Evolutionary conservation across 2,113 vertebrate species (phyloP).

Genomic region (Bubo blakistoni): DNA sequence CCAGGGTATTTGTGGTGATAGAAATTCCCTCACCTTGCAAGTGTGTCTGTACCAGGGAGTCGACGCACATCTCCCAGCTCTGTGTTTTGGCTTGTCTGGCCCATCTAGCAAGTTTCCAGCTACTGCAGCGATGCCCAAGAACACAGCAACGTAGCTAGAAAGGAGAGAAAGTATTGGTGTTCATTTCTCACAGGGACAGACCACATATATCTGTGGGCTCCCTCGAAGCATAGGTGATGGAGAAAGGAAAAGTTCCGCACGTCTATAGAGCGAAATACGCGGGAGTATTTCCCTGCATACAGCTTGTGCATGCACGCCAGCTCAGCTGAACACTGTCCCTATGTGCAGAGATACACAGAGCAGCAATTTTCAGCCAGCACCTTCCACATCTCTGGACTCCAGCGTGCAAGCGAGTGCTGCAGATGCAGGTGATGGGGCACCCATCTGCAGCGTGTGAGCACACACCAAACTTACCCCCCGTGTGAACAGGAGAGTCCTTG

Average conservation of each 20-base stretch:
- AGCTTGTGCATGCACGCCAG: neutral
- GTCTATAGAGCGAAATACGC: neutral
- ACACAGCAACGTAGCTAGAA: neutral
- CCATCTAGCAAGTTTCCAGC: neutral
- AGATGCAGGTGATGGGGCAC: neutral
- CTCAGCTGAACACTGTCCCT: neutral
- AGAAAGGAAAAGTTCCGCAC: neutral
- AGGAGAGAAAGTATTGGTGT: neutral
- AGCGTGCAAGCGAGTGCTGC: neutral
- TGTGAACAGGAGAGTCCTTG: neutral
- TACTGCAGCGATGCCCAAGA: neutral
- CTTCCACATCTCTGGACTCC: fast-evolving
- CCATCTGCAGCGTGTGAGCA: neutral
- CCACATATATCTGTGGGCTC: neutral
- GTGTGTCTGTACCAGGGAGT: neutral
- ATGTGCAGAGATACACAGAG: neutral
- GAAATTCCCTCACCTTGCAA: neutral
- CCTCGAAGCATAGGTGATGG: neutral
- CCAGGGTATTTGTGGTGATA: neutral
- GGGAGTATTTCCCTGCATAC: neutral
- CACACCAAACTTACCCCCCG: neutral
- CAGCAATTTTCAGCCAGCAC: neutral
- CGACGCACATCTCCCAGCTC: neutral
- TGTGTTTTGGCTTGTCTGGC: neutral
- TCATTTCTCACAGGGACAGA: neutral